These are phyloP conservation scores for Rhimphoctona megacephalus DNA, from an alignment of 2,888 invertebrate genomes.

Conservation along the genomic window DNA sequence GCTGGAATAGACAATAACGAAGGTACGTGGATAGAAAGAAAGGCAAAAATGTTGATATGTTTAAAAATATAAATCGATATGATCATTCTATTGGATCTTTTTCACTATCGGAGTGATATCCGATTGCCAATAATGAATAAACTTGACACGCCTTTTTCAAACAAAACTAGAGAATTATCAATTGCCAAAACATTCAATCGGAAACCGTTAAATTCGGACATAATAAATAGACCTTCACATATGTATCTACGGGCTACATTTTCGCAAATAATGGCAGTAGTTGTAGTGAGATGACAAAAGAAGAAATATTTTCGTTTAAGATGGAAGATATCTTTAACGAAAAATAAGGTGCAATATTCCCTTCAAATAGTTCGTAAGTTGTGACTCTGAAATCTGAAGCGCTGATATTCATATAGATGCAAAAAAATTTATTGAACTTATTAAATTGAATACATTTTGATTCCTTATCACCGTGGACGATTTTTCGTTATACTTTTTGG, in stretches of 20 bases:
- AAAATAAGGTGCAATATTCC: too few relatives aligned
- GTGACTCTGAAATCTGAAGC: too few relatives aligned
- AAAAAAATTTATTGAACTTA: neutral
- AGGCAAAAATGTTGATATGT: neutral
- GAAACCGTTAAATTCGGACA: neutral
- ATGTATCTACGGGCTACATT: neutral
- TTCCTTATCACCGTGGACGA: neutral
- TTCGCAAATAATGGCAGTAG: neutral
- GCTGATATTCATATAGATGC: too few relatives aligned
- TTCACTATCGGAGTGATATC: neutral
- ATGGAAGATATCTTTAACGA: too few relatives aligned
- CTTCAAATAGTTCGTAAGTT: too few relatives aligned
- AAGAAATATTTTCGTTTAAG: too few relatives aligned
- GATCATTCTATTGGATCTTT: neutral
- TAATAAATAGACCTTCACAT: neutral
- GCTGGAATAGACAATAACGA: neutral
- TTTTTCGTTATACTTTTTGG: neutral
- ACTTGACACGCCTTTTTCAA: neutral
- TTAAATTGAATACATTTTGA: neutral
- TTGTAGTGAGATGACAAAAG: too few relatives aligned
- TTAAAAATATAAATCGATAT: slow-evolving; percentile 9
- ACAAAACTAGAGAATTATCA: neutral
- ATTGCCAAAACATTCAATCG: neutral
- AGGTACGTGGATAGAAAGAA: neutral
- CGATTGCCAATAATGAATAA: neutral